phyloP scores from a whole-genome alignment of 2,888 invertebrate genomes.

The Epinotia bilunana region DNA sequence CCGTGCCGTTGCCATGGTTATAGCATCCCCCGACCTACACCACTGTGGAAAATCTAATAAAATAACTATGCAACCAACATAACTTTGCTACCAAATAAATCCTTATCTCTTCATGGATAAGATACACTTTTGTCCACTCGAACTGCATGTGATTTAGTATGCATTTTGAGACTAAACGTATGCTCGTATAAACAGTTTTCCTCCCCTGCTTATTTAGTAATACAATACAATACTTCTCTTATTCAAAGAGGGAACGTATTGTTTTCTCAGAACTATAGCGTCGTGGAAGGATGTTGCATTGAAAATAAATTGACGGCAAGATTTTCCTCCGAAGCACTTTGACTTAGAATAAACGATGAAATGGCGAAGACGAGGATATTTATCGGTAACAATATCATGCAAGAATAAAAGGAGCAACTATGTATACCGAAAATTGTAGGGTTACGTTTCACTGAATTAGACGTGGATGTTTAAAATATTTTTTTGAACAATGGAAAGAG shows the following conservation, averaged over 20 bases:
- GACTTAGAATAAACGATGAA: constrained; percentile 11
- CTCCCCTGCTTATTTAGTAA: constrained; percentile 67
- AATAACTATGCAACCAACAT: constrained; percentile 54
- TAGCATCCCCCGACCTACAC: constrained; percentile 63
- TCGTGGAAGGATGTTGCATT: constrained; percentile 26
- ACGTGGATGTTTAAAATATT: no score
- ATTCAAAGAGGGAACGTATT: constrained; percentile 42
- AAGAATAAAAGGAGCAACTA: background rate
- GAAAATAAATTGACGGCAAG: constrained; percentile 29
- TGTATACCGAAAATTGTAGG: background rate
- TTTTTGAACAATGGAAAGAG: no score
- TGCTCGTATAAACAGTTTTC: constrained; percentile 62
- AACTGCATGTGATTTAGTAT: constrained; percentile 39
- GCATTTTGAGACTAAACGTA: constrained; percentile 56
- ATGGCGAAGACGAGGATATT: constrained; percentile 1
- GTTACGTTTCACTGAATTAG: background rate
- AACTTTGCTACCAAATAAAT: constrained; percentile 23
- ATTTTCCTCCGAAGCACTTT: constrained; percentile 20
- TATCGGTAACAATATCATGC: background rate
- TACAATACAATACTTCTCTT: constrained; percentile 63
- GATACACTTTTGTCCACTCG: constrained; percentile 38
- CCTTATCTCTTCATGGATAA: constrained; percentile 43
- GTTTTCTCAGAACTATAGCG: constrained; percentile 36
- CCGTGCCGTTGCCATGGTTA: constrained; percentile 63
- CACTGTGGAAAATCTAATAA: constrained; percentile 66